Conservation (phyloP, 2,113 vertebrate species). For the Thunnus maccoyii region DNA sequence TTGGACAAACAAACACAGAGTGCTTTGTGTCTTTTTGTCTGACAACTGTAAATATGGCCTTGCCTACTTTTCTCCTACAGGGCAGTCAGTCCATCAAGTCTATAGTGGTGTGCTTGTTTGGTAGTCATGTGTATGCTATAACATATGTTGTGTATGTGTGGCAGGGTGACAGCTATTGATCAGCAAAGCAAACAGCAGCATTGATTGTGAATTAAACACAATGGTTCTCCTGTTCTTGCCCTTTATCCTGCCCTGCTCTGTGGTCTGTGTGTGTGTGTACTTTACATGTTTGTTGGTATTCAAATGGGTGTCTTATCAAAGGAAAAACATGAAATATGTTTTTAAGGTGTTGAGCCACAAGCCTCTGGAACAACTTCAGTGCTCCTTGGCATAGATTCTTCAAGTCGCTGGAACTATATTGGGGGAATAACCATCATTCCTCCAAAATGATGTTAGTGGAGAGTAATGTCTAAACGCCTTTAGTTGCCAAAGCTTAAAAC, state of each 20-base stretch:
- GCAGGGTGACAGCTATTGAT: slow-evolving; percentile 47
- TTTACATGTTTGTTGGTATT: neutral
- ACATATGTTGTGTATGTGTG: neutral
- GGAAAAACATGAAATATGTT: too few relatives aligned
- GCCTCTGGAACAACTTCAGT: neutral
- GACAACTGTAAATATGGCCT: slow-evolving; percentile 37
- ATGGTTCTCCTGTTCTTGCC: slow-evolving; percentile 32
- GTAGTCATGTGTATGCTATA: slow-evolving; percentile 2
- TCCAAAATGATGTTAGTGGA: neutral
- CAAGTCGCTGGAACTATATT: neutral
- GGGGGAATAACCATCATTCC: neutral
- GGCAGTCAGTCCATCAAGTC: neutral
- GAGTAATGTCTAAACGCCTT: neutral
- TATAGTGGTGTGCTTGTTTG: slow-evolving; percentile 15
- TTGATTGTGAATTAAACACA: slow-evolving; percentile 43
- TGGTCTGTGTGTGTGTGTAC: slow-evolving; percentile 13
- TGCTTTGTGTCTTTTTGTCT: neutral
- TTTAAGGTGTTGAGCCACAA: neutral
- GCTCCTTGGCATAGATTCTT: neutral
- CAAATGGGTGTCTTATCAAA: slow-evolving; percentile 1
- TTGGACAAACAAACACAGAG: neutral
- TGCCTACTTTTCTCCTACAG: slow-evolving; percentile 1
- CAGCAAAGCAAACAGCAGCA: slow-evolving; percentile 56
- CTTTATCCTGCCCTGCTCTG: neutral
- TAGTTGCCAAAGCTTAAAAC: too few relatives aligned